Evolutionary conservation across 1,140 invertebrate species (phyloP), one percentile per base, ranked within the genome.

Genomic region (Drosophila dunni): DNA sequence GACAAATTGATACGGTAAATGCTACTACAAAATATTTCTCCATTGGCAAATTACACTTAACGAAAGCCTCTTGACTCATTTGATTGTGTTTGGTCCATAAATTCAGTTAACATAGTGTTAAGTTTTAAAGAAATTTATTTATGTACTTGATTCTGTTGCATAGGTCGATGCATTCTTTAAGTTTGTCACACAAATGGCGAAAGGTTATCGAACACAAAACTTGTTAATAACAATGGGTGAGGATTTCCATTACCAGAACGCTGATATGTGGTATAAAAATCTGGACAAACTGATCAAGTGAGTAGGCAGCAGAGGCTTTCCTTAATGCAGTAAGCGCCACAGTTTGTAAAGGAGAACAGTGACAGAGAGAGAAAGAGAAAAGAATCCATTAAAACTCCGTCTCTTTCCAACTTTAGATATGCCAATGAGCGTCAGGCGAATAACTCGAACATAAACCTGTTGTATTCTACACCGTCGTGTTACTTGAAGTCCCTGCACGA

Each of bases 381-480:
- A 36, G 34, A 29, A 29, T 15, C 29, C n/a, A 50, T 33, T 29
- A 15, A 51, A 24, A 53, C 63, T 5, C 9, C 6, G 17, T 7
- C 7, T 45, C 2, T 8, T 29, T 9, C 40, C 24, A n/a, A 36
- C 38, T 38, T 7, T 65, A 93, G 95, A 78, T 94, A 95, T 63
- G 93, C 94, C 0, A 96, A 94, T 40, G 92, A 94, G 60, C 91
- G 95, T 36, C 94, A 96, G 94, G 93, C 66, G 54, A 93, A 94
- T 68, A 94, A 94, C 3, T 93, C 94, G 1, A 94, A 95, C 2
- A 93, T 98, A 2, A 96, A 97, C 81, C 85, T 97, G 7, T 94
- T 99, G 58, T 99, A 99, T 91, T 99, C 98, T 0, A 99, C 98
- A 0, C 98, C 98, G 0, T 96, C 96, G 0, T 99, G 98, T 89